phyloP scores from a whole-genome alignment of 1,140 invertebrate genomes.

The Holotrichia oblita region DNA sequence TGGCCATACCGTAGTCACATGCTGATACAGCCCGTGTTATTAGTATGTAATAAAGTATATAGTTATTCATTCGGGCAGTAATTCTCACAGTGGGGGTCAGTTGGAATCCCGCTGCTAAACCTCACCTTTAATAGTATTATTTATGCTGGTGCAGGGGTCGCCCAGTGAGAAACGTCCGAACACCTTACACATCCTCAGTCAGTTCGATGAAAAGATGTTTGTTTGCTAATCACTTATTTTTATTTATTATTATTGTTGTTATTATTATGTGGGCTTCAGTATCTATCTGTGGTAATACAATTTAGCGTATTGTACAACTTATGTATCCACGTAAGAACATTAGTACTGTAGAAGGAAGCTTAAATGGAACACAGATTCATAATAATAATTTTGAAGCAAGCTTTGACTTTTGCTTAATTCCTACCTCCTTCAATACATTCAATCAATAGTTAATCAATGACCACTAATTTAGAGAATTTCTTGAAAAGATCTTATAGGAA shows the following conservation, averaged over 20 bases:
- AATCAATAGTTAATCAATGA: too few species aligned
- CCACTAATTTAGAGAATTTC: too few species aligned
- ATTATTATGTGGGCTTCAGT: constrained; percentile 30
- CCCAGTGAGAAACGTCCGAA: constrained; percentile 44
- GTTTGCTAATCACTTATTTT: constrained; percentile 47
- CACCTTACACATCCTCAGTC: constrained; percentile 43
- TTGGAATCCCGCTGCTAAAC: constrained; percentile 58
- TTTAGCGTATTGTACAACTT: constrained; percentile 5
- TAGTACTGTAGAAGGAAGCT: too few species aligned
- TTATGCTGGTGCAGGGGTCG: constrained; percentile 55
- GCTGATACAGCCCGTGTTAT: constrained; percentile 60
- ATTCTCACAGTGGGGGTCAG: constrained; percentile 59
- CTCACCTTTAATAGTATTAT: constrained; percentile 63
- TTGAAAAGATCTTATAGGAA: too few species aligned
- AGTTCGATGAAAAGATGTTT: constrained; percentile 47
- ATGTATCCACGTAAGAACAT: not conserved
- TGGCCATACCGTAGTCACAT: constrained; percentile 53
- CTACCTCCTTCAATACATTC: too few species aligned
- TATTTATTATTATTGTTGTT: constrained; percentile 46
- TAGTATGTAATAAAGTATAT: constrained; percentile 63
- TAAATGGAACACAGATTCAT: too few species aligned
- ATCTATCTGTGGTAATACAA: not conserved
- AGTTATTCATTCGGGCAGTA: constrained; percentile 62
- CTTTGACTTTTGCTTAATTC: too few species aligned
- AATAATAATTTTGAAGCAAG: too few species aligned